phyloP scores from a whole-genome alignment of 2,113 vertebrate species.

The Donacobius atricapilla region DNA sequence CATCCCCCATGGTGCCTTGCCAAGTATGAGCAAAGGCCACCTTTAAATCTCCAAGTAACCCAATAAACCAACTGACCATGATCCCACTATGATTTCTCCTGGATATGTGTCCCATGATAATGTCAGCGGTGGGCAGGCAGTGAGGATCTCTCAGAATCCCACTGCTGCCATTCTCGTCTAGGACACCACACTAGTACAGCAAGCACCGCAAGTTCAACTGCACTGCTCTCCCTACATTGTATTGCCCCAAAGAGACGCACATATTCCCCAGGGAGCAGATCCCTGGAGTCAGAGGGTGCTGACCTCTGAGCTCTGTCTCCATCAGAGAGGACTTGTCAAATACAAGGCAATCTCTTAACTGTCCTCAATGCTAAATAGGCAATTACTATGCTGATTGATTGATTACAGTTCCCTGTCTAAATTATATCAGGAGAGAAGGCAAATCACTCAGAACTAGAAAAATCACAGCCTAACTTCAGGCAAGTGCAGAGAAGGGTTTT shows the following conservation, averaged over 20 bases:
- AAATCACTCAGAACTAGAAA: neutral
- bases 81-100: neutral
- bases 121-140: too few species aligned
- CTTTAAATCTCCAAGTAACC: neutral
- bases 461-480: neutral
- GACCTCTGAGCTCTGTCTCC: neutral
- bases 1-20: neutral
- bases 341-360: constrained; percentile 11
- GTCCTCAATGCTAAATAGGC: constrained; percentile 12
- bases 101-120: neutral
- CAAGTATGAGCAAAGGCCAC: neutral
- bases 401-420: constrained; percentile 46
- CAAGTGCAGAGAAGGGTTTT: neutral
- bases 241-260: neutral
- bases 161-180: neutral
- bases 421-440: neutral
- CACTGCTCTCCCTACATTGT: neutral
- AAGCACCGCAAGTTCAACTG: neutral
- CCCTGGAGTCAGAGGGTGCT: neutral
- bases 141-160: neutral
- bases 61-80: rapidly evolving
- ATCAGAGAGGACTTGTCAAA: neutral
- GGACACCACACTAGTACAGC: neutral
- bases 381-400: constrained; percentile 60
- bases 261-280: neutral